Evolutionary conservation across 2,113 vertebrate species (phyloP).

Genomic region (Accipiter cooperii): DNA sequence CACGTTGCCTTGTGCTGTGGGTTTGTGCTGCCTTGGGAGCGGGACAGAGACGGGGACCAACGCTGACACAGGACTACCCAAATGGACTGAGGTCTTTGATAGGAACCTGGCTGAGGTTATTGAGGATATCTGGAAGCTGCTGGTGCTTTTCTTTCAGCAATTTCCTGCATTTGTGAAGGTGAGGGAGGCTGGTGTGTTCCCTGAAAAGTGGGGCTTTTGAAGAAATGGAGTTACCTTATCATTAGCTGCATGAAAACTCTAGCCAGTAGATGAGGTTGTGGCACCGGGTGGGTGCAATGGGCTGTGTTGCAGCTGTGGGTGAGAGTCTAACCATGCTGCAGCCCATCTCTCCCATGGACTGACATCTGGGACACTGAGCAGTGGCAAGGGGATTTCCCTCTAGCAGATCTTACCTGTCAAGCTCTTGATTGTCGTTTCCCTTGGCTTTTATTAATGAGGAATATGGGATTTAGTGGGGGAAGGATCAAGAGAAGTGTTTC

Average conservation of each 20-base stretch:
- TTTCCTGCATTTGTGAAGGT: not conserved
- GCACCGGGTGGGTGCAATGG: not conserved
- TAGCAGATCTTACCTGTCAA: not conserved
- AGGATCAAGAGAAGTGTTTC: not conserved
- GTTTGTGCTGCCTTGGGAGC: not conserved
- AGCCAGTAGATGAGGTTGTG: not conserved
- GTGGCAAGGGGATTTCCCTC: not conserved
- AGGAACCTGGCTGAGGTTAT: not conserved
- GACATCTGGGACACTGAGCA: not conserved
- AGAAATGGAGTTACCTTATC: not conserved
- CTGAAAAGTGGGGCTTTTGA: not conserved
- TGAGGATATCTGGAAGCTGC: not conserved
- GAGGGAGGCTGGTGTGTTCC: not conserved
- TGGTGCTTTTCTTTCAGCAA: not conserved
- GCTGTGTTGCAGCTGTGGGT: not conserved
- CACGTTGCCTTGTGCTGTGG: not conserved
- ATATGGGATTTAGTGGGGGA: not conserved
- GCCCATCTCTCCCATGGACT: not conserved
- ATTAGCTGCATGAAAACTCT: not conserved
- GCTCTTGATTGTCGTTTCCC: not conserved
- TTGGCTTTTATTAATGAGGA: not conserved
- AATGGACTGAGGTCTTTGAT: not conserved
- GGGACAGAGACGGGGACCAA: fast-evolving
- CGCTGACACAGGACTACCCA: not conserved
- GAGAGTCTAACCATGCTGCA: not conserved